Evolutionary conservation across 2,888 invertebrate species (phyloP).

Genomic region (Muschampia plurimacula): DNA sequence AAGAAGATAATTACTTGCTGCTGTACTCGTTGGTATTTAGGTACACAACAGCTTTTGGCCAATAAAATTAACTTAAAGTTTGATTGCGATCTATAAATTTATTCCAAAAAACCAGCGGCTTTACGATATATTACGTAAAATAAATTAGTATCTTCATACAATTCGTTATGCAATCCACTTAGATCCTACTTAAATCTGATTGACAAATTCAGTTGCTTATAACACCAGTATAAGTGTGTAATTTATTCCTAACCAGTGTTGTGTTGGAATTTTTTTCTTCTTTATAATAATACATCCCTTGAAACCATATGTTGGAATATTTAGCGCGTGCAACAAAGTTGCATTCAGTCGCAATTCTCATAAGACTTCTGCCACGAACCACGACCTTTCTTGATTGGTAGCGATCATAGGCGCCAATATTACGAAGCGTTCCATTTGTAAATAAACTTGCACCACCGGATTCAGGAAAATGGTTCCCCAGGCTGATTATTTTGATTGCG

Average conservation of each 20-base stretch:
- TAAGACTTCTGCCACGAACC: neutral
- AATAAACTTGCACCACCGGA: neutral
- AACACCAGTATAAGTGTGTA: slow-evolving; percentile 7
- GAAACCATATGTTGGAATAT: neutral
- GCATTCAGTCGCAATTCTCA: neutral
- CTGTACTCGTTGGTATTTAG: too few species aligned
- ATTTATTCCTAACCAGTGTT: neutral
- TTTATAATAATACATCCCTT: too few species aligned
- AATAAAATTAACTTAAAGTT: too few species aligned
- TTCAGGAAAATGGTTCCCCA: neutral
- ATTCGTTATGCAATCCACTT: neutral
- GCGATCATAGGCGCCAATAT: neutral
- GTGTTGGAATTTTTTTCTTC: too few species aligned
- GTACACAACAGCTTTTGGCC: too few species aligned
- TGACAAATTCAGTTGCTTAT: slow-evolving; percentile 10
- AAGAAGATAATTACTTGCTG: too few species aligned
- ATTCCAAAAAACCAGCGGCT: neutral
- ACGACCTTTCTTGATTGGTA: slow-evolving; percentile 1
- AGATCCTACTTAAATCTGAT: neutral
- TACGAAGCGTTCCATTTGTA: neutral
- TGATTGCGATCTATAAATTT: neutral
- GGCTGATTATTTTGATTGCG: slow-evolving; percentile 1
- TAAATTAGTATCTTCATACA: neutral
- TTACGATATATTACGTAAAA: neutral
- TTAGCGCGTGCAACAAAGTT: slow-evolving; percentile 16